Conservation (phyloP, 1,140 invertebrate genomes). For the Anastrepha ludens region DNA sequence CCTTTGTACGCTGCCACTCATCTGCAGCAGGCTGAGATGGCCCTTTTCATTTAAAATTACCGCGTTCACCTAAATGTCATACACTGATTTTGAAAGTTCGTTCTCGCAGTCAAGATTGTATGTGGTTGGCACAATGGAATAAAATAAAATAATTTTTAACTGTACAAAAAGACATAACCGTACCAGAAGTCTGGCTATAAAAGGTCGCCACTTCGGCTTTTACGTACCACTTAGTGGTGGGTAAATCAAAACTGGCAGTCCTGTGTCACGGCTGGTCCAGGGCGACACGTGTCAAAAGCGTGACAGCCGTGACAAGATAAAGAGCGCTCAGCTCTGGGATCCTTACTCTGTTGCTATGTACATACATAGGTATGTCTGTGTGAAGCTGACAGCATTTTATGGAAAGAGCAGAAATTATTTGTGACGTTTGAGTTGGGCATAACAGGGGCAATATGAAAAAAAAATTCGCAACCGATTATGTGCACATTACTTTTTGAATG, state of each 20-base stretch:
- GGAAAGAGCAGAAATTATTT: not conserved
- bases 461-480: not conserved
- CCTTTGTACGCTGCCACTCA: not conserved
- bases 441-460: not conserved
- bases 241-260: slow-evolving; percentile 44
- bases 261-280: slow-evolving; percentile 18
- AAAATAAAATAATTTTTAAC: slow-evolving; percentile 37
- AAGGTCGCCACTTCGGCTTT: slow-evolving; percentile 10
- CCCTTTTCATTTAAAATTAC: slow-evolving; percentile 12
- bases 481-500: not conserved
- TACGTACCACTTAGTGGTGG: slow-evolving; percentile 42
- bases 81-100: slow-evolving; percentile 1
- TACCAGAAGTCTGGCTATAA: not conserved
- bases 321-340: not conserved
- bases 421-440: not conserved
- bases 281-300: slow-evolving; percentile 24
- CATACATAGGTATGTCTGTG: not conserved
- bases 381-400: not conserved
- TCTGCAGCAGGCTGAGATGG: not conserved
- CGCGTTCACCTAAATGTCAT: slow-evolving; percentile 15
- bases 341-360: not conserved
- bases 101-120: not conserved
- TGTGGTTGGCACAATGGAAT: slow-evolving; percentile 16
- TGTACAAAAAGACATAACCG: not conserved
- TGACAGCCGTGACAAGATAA: slow-evolving; percentile 35